A percentile compares a stretch with the other conserved stretches of the same genome.
Evolutionary conservation across 1,140 invertebrate genomes (phyloP).

Genomic region (Eurosta solidaginis): DNA sequence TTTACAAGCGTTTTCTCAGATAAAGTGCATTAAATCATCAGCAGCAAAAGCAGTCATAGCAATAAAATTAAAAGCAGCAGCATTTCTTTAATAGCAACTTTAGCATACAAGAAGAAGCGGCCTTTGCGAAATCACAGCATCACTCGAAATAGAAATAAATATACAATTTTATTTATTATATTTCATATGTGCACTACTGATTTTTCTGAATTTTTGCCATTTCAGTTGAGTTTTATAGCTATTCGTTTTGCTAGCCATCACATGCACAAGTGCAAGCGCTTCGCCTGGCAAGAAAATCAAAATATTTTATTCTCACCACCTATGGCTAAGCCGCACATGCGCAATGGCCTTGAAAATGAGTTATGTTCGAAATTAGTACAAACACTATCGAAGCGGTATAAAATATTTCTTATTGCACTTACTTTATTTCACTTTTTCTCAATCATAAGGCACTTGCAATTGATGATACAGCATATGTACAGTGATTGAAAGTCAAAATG

Average conservation of each 20-base stretch:
- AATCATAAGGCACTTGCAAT: not conserved
- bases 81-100: not conserved
- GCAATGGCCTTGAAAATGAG: conserved; percentile 25
- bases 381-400: not conserved
- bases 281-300: conserved; percentile 7
- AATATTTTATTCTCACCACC: conserved; percentile 11
- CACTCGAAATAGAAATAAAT: not conserved
- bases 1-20: not conserved
- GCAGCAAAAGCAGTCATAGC: not conserved
- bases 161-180: conserved; percentile 8
- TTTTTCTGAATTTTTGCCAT: not conserved
- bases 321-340: not conserved
- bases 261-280: too few relatives aligned
- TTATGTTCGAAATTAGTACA: conserved; percentile 14
- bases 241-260: too few relatives aligned
- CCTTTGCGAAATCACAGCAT: conserved; percentile 5
- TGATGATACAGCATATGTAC: too few relatives aligned
- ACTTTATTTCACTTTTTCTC: not conserved
- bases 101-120: not conserved
- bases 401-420: not conserved
- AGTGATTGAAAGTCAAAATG: too few relatives aligned
- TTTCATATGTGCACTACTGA: not conserved
- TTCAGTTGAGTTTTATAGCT: not conserved
- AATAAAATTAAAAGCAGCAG: not conserved
- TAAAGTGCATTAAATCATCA: too few relatives aligned